A percentile compares a stretch with the other conserved stretches of the same genome.
Conservation (phyloP, 2,888 invertebrate genomes). For the Drosophila helvetica region DNA sequence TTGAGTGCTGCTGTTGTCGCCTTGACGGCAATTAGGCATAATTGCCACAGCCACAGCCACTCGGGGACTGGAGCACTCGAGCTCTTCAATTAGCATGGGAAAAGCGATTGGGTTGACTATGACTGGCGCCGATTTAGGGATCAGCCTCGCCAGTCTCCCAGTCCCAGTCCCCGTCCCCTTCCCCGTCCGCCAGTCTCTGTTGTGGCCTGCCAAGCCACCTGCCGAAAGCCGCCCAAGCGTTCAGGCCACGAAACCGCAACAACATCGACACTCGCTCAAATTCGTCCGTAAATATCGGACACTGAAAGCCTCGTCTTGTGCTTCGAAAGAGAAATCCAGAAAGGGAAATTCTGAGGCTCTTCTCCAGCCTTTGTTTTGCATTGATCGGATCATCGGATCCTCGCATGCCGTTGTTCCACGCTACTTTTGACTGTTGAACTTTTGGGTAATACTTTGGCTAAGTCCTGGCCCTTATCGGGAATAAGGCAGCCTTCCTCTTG, state of each 20-base stretch:
- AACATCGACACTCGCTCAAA: not conserved
- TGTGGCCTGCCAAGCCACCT: slow-evolving; percentile 27
- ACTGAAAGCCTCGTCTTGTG: too few species aligned
- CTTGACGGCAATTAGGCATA: slow-evolving; percentile 65
- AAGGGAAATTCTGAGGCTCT: too few species aligned
- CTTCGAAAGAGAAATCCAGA: too few species aligned
- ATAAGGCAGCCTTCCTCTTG: too few species aligned
- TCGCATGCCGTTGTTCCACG: too few species aligned
- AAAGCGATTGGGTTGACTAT: slow-evolving; percentile 18
- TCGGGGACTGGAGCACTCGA: not conserved
- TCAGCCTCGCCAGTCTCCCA: slow-evolving; percentile 10
- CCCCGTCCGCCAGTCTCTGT: slow-evolving; percentile 17
- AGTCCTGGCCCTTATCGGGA: too few species aligned
- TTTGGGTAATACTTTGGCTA: too few species aligned
- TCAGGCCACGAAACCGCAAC: slow-evolving; percentile 47
- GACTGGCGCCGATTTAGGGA: slow-evolving; percentile 22
- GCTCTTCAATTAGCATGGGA: slow-evolving; percentile 60
- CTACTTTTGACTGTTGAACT: too few species aligned
- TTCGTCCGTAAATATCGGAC: too few species aligned
- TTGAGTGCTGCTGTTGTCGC: slow-evolving; percentile 25
- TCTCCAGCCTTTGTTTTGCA: too few species aligned
- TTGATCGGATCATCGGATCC: too few species aligned
- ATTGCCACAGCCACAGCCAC: slow-evolving; percentile 39
- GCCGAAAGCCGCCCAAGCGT: slow-evolving; percentile 61
- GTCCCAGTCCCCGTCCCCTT: not conserved